Base-by-base conservation (phyloP, 1,140 invertebrate species). In the Drosophila bipectinata region DNA sequence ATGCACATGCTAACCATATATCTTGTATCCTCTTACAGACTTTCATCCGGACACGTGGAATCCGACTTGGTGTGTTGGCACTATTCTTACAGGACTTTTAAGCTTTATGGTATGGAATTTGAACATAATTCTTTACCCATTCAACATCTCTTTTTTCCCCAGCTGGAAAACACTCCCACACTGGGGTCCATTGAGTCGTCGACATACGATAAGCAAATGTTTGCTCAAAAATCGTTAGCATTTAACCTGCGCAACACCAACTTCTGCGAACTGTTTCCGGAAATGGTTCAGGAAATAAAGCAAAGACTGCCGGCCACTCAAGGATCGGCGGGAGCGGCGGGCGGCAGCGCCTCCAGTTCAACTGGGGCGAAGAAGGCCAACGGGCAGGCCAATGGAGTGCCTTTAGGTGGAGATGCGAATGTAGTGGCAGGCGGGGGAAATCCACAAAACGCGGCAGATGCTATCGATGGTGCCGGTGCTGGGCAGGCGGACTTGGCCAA, bases 41-140 rank as follows among this genome's bases (percentile, higher is more conserved):
- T 99, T 98, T 91, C 99, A 99, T 93, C 99, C 98, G 1, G 98
- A 97, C 84, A 98, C 98, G 1, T 99, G 98, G 98, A 99, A 99
- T 93, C 98, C 98, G 12, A 97, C 98, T 1, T 99, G 98, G 98
- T 98, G 97, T 69, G 98, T 99, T 18, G 97, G 97, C 9, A 99
- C 98, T 1, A 99, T 99, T 78, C 93, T 99, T 1, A 98, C 98
- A 32, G 98, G 98, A 10, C 93, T 99, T 24, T 93, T 98, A 12
- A 98, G 97, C 92, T 98, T 98, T 89, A 98, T 98, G 97, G 90
- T 90, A 34, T 34, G 69, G 59, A 28, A 15, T 18, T n/a, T 1
- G 0, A 1, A 6, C 39, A 6, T 1, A 0, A 12, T 14, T 5
- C 4, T 12, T 32, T 26, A 28, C 6, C 1, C 12, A 8, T n/a